A percentile compares a stretch with the other conserved stretches of the same genome.
Evolutionary conservation across 2,888 invertebrate species (phyloP).

Genomic region (Eupithecia inturbata): DNA sequence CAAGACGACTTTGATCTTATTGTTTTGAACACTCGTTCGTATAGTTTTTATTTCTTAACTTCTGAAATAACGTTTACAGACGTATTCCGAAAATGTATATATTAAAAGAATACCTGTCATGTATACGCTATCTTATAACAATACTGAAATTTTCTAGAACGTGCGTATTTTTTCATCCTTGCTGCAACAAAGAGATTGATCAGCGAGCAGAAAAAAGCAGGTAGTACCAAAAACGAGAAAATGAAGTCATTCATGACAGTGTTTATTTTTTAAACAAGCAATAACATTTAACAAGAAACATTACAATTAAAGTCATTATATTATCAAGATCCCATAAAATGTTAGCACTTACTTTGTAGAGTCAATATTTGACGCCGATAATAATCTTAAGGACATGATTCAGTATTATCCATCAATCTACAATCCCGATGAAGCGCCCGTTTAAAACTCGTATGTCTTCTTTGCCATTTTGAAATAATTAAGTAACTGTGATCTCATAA

Average conservation of each 20-base stretch:
- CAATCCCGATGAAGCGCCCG: constrained; percentile 22
- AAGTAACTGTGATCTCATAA: constrained; percentile 27
- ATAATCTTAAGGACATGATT: constrained; percentile 23
- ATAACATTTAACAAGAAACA: not conserved
- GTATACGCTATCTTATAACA: not conserved
- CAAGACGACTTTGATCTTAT: constrained; percentile 55
- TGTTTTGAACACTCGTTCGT: not conserved
- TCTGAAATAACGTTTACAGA: not conserved
- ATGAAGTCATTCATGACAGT: no score
- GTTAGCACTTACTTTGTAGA: constrained; percentile 16
- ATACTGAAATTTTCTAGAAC: not conserved
- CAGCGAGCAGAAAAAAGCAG: not conserved
- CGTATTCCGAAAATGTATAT: not conserved
- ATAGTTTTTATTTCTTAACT: not conserved
- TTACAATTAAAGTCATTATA: not conserved
- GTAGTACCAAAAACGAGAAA: not conserved
- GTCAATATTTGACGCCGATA: constrained; percentile 20
- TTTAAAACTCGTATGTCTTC: constrained; percentile 31
- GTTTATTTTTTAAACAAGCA: not conserved
- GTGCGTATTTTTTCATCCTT: not conserved
- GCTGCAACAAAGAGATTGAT: not conserved
- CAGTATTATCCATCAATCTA: constrained; percentile 24
- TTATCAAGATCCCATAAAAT: constrained; percentile 23
- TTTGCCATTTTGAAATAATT: constrained; percentile 27
- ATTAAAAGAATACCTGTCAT: not conserved